Base-by-base conservation (phyloP, 2,113 vertebrate genomes). In the Larimichthys polyactis region DNA sequence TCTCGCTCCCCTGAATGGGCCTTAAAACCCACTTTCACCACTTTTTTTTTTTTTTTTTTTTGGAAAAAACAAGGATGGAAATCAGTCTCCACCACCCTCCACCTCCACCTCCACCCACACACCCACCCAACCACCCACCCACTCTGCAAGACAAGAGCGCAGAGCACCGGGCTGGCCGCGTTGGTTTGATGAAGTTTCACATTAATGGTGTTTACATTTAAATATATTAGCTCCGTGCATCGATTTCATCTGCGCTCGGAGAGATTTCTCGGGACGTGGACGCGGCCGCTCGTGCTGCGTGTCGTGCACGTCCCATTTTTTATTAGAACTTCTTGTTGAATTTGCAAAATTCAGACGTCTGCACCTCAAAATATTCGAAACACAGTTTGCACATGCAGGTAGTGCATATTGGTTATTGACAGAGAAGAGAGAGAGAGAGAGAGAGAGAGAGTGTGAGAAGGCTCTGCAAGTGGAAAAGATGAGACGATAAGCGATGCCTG, bases 391-490 rank as follows among this genome's bases (percentile, higher is more conserved):
- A 8, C 72, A 64, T 55, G 51, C 17, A 12, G 11, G 27, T 52
- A 76, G 43, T 68, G 65, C 67, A 32, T 6, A 72, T 73, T 79
- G 79, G 73, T 81, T 78, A 84, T 67, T 79, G 74, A 75, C 64
- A 71, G 67, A 71, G 43, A 2, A 29, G 24, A 62, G 75, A 32
- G 69, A 55, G 76, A 71, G 55, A 57, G 82, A 62, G 75, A 32
- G 69, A 62, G 75, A 32, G 69, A 55, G 76, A 71, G 55, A 57
- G 82, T 77, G 73, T 57, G 87, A 67, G 68, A 86, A 60, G 78
- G 63, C 44, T 90, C 36, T 14, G 71, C 60, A 52, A 87, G 85
- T 91, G 92, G 92, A 93, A 93, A 90, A 81, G 89, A 91, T 90
- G 79, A 62, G 57, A 15, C 82, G 90, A 94, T 94, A 91, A 89